Percentiles rank a stretch among this genome's conserved stretches.
phyloP scores from a whole-genome alignment of 1,140 invertebrate genomes.

The Phthorimaea operculella region DNA sequence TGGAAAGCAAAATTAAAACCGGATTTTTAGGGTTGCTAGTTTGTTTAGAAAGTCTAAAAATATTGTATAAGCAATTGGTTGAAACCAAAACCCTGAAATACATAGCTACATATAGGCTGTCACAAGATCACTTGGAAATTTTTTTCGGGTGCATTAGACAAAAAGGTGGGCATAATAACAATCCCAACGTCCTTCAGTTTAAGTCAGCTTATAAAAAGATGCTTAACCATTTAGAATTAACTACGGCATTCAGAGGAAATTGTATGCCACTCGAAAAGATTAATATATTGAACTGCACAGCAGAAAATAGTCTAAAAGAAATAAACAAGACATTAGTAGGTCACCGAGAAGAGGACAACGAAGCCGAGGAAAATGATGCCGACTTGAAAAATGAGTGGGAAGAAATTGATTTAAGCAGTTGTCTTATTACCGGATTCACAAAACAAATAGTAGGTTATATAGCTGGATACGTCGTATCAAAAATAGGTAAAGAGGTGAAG shows the following conservation, averaged over 20 bases:
- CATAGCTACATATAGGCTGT: too few relatives aligned
- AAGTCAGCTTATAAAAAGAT: too few relatives aligned
- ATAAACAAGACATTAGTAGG: not conserved
- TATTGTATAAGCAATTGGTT: too few relatives aligned
- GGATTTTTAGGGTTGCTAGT: too few relatives aligned
- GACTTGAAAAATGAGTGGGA: not conserved
- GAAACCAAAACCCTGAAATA: too few relatives aligned
- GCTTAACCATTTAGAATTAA: not conserved
- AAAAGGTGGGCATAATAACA: too few relatives aligned
- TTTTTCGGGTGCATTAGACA: too few relatives aligned
- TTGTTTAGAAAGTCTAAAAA: too few relatives aligned
- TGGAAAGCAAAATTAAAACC: too few relatives aligned
- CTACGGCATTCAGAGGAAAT: not conserved
- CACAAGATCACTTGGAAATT: too few relatives aligned
- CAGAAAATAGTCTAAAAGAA: not conserved
- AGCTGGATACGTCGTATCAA: not conserved
- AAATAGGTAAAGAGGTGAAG: not conserved
- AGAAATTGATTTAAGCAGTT: not conserved
- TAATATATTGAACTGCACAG: not conserved
- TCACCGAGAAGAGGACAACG: not conserved
- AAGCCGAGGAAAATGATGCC: not conserved
- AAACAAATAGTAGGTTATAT: not conserved
- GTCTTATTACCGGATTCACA: not conserved
- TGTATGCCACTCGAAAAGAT: not conserved
- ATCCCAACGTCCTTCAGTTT: too few relatives aligned